Conservation (phyloP, 2,888 invertebrate genomes). For the Nephrocerus scutellatus region DNA sequence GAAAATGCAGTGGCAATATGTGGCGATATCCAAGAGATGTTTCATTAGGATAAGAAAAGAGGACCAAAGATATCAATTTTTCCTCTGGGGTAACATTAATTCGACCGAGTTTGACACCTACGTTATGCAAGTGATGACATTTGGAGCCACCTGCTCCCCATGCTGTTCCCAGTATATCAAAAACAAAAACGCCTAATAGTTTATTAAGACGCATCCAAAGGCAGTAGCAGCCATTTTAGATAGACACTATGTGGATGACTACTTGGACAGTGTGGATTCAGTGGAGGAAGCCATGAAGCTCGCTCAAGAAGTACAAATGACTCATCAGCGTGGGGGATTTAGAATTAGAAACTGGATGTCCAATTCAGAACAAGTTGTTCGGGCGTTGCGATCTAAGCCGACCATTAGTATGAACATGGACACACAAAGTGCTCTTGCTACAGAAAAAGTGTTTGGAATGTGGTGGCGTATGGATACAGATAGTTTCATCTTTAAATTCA, state of each 20-base stretch:
- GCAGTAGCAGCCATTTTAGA: constrained; percentile 8
- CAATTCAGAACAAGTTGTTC: constrained; percentile 6
- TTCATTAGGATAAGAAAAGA: constrained; percentile 1
- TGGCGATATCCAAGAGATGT: constrained; percentile 5
- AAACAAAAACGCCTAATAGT: constrained; percentile 12
- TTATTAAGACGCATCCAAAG: constrained; percentile 1
- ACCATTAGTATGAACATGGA: too few relatives aligned
- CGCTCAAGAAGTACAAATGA: constrained; percentile 4
- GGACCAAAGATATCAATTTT: constrained; percentile 6
- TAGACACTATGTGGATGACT: constrained; percentile 12
- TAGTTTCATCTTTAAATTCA: constrained; percentile 4
- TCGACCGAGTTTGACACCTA: constrained; percentile 10
- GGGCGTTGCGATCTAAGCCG: constrained; percentile 1
- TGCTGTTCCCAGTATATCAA: constrained; percentile 10
- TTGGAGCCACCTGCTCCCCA: constrained; percentile 13
- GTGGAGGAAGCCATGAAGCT: constrained; percentile 5
- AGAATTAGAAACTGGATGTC: constrained; percentile 8
- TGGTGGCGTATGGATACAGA: constrained; percentile 6
- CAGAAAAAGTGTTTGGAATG: constrained; percentile 8
- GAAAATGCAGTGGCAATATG: constrained; percentile 5
- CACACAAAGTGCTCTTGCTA: too few relatives aligned
- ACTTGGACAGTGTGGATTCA: constrained; percentile 8
- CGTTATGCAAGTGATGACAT: constrained; percentile 16
- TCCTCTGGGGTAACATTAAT: constrained; percentile 16
- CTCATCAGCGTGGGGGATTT: constrained; percentile 7